Evolutionary conservation across 2,797 vertebrate genomes (phyloP).

Genomic region (Ceryle rudis): DNA sequence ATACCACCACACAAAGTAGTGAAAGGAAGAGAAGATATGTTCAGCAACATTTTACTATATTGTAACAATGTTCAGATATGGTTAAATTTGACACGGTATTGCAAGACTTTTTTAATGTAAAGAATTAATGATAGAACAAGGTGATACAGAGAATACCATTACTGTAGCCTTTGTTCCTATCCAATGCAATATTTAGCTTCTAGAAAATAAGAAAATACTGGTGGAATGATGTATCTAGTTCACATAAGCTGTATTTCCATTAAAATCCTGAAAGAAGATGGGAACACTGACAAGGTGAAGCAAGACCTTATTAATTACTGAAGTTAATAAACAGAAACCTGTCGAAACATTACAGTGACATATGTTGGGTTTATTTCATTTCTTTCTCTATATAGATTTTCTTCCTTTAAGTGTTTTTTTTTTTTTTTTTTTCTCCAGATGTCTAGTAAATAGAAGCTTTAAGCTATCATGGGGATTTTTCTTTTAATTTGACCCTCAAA

Average conservation of each 20-base stretch:
- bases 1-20: conserved; percentile 32
- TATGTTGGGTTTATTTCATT: not conserved
- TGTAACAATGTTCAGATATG: not conserved
- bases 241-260: not conserved
- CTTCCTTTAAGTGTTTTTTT: not conserved
- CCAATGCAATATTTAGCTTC: not conserved
- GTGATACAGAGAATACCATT: not conserved
- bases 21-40: not conserved
- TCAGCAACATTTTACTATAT: not conserved
- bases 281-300: conserved; percentile 6
- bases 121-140: not conserved
- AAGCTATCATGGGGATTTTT: not conserved
- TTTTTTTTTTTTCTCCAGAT: not conserved
- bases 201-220: conserved; percentile 14
- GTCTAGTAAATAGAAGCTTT: not conserved
- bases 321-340: conserved; percentile 4
- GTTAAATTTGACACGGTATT: conserved; percentile 38
- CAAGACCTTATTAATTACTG: not conserved
- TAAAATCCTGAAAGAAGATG: not conserved
- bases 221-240: not conserved
- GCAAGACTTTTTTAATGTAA: not conserved
- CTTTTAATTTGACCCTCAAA: not conserved
- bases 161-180: conserved; percentile 12
- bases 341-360: not conserved
- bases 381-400: not conserved